Conservation (phyloP, 2,888 invertebrate genomes). For the Eubasilissa splendida region DNA sequence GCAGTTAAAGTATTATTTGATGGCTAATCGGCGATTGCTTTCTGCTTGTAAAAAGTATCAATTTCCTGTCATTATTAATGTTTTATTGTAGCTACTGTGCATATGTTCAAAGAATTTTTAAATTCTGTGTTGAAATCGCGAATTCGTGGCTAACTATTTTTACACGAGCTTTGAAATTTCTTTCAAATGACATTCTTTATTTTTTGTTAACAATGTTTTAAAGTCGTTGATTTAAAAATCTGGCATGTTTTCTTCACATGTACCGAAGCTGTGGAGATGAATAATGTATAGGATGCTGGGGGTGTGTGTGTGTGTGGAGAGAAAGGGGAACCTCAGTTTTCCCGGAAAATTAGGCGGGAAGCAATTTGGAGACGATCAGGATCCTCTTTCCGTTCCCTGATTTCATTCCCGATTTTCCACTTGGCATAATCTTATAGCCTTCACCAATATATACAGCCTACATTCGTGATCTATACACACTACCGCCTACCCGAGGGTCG, state of each 20-base stretch:
- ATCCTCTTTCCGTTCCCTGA: constrained; percentile 40
- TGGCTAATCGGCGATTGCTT: too few relatives aligned
- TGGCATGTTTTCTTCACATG: constrained; percentile 1
- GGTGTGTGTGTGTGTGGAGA: neutral
- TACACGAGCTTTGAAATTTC: too few relatives aligned
- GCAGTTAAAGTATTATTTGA: too few relatives aligned
- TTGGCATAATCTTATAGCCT: constrained; percentile 43
- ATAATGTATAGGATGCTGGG: constrained; percentile 16
- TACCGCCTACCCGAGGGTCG: too few relatives aligned
- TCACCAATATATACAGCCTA: constrained; percentile 18
- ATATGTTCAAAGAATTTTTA: too few relatives aligned
- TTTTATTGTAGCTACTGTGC: too few relatives aligned
- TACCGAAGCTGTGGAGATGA: neutral
- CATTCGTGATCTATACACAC: constrained; percentile 5
- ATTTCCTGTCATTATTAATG: too few relatives aligned
- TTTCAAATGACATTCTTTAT: neutral
- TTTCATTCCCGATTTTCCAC: constrained; percentile 50
- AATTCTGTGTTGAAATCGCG: too few relatives aligned
- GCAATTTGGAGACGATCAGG: constrained; percentile 42
- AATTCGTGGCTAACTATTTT: too few relatives aligned
- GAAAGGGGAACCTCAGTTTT: constrained; percentile 14
- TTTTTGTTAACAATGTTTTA: constrained; percentile 2
- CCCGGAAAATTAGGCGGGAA: constrained; percentile 36
- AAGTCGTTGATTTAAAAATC: constrained; percentile 16
- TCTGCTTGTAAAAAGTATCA: too few relatives aligned